A percentile compares a stretch with the other conserved stretches of the same genome.
Conservation (phyloP, 1,140 invertebrate genomes). For the Drosophila auraria region DNA sequence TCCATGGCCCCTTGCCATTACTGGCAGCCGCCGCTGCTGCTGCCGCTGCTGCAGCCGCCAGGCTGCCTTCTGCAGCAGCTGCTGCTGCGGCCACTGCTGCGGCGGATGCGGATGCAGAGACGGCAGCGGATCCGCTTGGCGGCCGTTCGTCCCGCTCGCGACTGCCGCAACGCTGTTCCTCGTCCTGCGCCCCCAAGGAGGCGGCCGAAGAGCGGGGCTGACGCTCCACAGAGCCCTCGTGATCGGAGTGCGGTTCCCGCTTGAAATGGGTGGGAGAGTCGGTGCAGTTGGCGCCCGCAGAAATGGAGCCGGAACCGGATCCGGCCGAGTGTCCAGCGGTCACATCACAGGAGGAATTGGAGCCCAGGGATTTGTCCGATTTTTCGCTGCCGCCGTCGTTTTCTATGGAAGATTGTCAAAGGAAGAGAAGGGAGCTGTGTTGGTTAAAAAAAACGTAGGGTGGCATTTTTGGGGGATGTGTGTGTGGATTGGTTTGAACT, state of each 20-base stretch:
- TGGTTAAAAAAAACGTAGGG: constrained; percentile 74
- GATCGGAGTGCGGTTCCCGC: constrained; percentile 78
- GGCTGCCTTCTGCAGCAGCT: constrained; percentile 84
- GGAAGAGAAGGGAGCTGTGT: constrained; percentile 69
- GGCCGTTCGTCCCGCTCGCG: constrained; percentile 73
- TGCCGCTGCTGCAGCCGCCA: constrained; percentile 77
- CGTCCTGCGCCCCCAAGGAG: constrained; percentile 43
- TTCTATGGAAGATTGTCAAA: constrained; percentile 67
- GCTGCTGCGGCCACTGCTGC: constrained; percentile 52
- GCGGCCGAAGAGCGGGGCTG: constrained; percentile 54
- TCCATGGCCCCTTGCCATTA: constrained; percentile 87
- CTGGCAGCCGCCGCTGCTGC: constrained; percentile 77
- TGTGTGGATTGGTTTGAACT: neutral
- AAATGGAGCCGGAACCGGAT: constrained; percentile 26
- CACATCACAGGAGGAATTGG: constrained; percentile 71
- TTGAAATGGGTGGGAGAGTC: constrained; percentile 81
- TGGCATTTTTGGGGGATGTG: constrained; percentile 10
- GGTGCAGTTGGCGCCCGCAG: constrained; percentile 51
- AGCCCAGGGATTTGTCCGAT: constrained; percentile 79
- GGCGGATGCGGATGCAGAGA: constrained; percentile 19
- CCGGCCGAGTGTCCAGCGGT: constrained; percentile 48
- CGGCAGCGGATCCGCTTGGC: constrained; percentile 22
- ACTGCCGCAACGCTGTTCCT: constrained; percentile 59
- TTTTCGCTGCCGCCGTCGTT: constrained; percentile 80
- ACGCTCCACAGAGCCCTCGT: constrained; percentile 85